These are phyloP conservation scores for Maylandia zebra DNA, from an alignment of 2,113 vertebrate species.

Conservation along the genomic window DNA sequence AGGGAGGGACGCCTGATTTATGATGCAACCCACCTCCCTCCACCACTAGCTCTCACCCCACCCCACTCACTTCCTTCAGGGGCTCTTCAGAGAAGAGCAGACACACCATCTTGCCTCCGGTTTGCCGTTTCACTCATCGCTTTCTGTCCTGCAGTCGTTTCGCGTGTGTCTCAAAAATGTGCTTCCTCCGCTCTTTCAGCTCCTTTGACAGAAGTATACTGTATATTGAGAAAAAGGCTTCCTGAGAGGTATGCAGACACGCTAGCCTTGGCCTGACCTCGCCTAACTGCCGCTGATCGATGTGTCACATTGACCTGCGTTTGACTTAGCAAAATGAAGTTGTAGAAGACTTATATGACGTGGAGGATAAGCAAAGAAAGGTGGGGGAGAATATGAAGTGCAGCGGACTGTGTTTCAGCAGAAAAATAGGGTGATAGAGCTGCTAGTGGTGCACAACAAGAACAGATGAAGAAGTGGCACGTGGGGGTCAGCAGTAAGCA, in stretches of 20 bases:
- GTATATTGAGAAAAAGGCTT: neutral
- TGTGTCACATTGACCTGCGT: conserved; percentile 8
- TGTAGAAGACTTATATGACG: conserved; percentile 33
- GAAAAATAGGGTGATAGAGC: conserved; percentile 37
- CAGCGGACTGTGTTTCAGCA: neutral
- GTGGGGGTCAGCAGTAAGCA: conserved; percentile 49
- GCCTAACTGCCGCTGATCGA: conserved; percentile 32
- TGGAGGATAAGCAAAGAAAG: conserved; percentile 2
- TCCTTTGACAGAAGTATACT: neutral
- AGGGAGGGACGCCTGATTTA: conserved; percentile 65
- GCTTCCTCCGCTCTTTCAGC: conserved; percentile 7
- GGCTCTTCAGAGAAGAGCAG: conserved; percentile 17
- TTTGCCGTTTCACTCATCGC: neutral
- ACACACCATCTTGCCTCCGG: conserved; percentile 38
- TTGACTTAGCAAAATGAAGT: conserved; percentile 18
- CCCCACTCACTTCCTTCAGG: conserved; percentile 33
- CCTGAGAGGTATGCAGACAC: conserved; percentile 4
- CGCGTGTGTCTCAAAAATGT: neutral
- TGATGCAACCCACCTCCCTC: conserved; percentile 10
- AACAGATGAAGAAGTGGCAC: conserved; percentile 57
- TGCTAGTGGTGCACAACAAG: conserved; percentile 43
- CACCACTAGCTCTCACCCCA: conserved; percentile 7
- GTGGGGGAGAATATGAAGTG: neutral
- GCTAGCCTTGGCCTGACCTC: conserved; percentile 31
- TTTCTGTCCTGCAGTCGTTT: neutral